Evolutionary conservation across 2,797 vertebrate genomes (phyloP), one percentile per base, ranked within the genome.

Genomic region (Dipus sagitta): DNA sequence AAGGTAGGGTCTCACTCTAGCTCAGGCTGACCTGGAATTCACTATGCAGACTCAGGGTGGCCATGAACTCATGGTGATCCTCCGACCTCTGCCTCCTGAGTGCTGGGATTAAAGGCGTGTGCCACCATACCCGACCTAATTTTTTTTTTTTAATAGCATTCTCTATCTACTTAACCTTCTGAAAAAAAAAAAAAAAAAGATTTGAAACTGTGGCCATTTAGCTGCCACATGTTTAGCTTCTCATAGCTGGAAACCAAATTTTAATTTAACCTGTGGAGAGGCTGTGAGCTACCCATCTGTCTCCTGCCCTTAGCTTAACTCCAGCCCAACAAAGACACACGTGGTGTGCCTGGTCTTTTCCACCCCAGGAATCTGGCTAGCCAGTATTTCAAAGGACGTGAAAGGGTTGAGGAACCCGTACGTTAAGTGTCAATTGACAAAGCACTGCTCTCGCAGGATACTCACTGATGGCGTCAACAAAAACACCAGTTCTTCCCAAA

Each of bases 281-380:
- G 23, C 12, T 17, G 2, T 18, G 30, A 60, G 24, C 42, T 17
- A 71, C 90, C 86, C 30, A n/a, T 58, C 47, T 65, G 14, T 86
- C n/a, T 47, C 14, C 4, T 80, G 42, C 64, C 62, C 75, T 83
- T 80, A 74, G 26, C 70, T 85, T 94, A 85, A 88, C 38, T 77
- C 23, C 26, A 76, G 64, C 18, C 18, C 12, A 34, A 26, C 18
- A 32, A 34, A 82, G n/a, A 24, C 81, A 32, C 60, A 10, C 24
- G 30, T 74, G n/a, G n/a, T n/a, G n/a, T n/a, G 1, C 42, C 74
- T 81, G n/a, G 21, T 72, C 67, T 88, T 60, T 70, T n/a, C 52
- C 77, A 30, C 13, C 32, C 21, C 20, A 94, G 85, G 78, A 81
- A 81, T 76, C 60, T 71, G 72, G 11, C 12, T 79, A 71, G 58